These are phyloP conservation scores for Tinea trinotella DNA, from an alignment of 2,888 invertebrate genomes.

Conservation along the genomic window DNA sequence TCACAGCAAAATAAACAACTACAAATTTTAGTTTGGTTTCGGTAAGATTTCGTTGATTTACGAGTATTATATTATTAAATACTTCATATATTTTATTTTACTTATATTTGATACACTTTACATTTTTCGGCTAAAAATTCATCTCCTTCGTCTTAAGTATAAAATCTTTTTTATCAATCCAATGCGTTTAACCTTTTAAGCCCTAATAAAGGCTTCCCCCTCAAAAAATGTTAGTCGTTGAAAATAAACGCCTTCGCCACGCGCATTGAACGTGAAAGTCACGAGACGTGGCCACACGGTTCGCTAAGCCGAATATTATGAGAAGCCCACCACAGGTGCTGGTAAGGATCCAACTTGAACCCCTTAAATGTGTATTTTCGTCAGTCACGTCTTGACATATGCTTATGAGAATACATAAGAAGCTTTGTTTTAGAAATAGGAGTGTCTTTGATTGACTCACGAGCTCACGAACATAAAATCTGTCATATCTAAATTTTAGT, in stretches of 20 bases:
- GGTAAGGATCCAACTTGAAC: constrained; percentile 60
- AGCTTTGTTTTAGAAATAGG: neutral
- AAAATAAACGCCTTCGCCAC: constrained; percentile 14
- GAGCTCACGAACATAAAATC: too few species aligned
- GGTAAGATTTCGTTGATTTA: too few species aligned
- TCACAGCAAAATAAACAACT: too few species aligned
- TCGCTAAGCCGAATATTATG: constrained; percentile 73
- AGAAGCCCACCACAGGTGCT: constrained; percentile 58
- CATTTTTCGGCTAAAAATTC: too few species aligned
- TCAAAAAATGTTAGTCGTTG: neutral
- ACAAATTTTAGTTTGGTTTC: too few species aligned
- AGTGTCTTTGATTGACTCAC: too few species aligned
- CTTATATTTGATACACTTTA: too few species aligned
- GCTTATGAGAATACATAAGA: constrained; percentile 1
- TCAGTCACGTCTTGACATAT: constrained; percentile 36
- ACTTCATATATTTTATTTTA: too few species aligned
- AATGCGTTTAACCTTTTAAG: constrained; percentile 14
- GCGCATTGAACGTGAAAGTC: constrained; percentile 8
- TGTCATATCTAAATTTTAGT: too few species aligned
- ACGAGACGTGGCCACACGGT: neutral
- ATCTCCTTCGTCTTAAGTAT: too few species aligned
- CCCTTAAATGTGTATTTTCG: constrained; percentile 24
- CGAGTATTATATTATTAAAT: too few species aligned
- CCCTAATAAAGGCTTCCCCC: neutral
- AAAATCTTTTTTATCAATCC: neutral